Evolutionary conservation across 2,888 invertebrate species (phyloP), one percentile per base, ranked within the genome.

Genomic region (Chydorus sphaericus): DNA sequence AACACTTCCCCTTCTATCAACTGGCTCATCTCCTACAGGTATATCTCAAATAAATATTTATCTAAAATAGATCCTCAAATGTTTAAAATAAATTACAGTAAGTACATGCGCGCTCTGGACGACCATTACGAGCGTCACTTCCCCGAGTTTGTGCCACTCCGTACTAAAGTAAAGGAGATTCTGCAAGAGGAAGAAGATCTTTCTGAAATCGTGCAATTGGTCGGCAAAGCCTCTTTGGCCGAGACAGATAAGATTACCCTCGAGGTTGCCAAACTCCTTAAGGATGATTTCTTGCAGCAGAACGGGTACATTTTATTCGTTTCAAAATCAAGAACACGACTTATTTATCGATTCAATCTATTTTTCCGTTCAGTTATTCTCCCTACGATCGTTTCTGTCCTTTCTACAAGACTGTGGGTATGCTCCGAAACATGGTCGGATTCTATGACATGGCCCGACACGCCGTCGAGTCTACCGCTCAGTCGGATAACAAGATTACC

Each of bases 1-100:
- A 98, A 72, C 98, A 98, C 76, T 98, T 98, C 81, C 98, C n/a
- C 98, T 59, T 94, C 96, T 64, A 93, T 98, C 76, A 99, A 98
- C 76, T 99, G 98, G 98, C 83, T 98, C 66, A 97, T 98, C 73
- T 96, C 94, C 2, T 91, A 91, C 81, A 78, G 78, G 77, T 54
- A 39, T 30, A 26, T 44, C 16, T 18, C 4, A 5, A 44, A 31
- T 26, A 2, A 8, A 2, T 33, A 10, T 8, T 29, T 20, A 28
- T 7, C 23, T 20, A 20, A 20, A 29, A 10, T 11, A 8, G 16
- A 28, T 49, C n/a, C 16, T 6, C n/a, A 54, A 11, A 4, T 14
- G 7, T 54, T 1, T 31, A 14, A 16, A 26, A 4, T 20, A 57
- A 61, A 56, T 60, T 75, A 68, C 73, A 92, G 92, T 72, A 99